Evolutionary conservation across 2,797 vertebrate genomes (phyloP).

Genomic region (Squalus acanthias): DNA sequence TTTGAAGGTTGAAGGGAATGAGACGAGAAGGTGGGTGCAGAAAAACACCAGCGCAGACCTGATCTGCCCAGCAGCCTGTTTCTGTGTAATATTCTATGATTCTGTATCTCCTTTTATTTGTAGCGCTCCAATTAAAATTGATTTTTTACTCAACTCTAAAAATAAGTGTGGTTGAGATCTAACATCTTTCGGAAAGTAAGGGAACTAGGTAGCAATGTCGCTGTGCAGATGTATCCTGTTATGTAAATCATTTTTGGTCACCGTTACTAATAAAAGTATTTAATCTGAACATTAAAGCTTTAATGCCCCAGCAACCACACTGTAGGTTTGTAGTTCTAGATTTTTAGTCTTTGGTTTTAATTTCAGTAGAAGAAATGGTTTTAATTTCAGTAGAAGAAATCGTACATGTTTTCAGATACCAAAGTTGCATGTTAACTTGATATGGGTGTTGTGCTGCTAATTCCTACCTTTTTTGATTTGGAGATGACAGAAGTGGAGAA

Average conservation of each 20-base stretch:
- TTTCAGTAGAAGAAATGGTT: background rate
- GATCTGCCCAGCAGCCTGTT: background rate
- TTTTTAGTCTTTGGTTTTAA: background rate
- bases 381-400: background rate
- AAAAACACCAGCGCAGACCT: background rate
- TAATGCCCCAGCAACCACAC: background rate
- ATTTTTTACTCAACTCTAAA: background rate
- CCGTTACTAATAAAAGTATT: background rate
- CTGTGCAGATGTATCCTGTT: conserved; percentile 2
- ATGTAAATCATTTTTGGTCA: background rate
- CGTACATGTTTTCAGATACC: background rate
- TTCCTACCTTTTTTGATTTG: background rate
- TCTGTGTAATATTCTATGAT: background rate
- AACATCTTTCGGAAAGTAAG: background rate
- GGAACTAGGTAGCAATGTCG: background rate
- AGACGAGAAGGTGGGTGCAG: background rate
- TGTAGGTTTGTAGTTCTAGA: background rate
- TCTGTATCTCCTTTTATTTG: background rate
- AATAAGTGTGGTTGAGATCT: background rate
- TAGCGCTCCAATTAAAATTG: background rate
- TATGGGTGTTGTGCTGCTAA: background rate
- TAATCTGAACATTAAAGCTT: background rate
- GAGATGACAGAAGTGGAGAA: background rate
- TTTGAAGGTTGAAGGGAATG: background rate
- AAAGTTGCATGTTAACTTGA: background rate